Evolutionary conservation across 2,113 vertebrate genomes (phyloP), one percentile per base, ranked within the genome.

Genomic region (Odontesthes bonariensis): DNA sequence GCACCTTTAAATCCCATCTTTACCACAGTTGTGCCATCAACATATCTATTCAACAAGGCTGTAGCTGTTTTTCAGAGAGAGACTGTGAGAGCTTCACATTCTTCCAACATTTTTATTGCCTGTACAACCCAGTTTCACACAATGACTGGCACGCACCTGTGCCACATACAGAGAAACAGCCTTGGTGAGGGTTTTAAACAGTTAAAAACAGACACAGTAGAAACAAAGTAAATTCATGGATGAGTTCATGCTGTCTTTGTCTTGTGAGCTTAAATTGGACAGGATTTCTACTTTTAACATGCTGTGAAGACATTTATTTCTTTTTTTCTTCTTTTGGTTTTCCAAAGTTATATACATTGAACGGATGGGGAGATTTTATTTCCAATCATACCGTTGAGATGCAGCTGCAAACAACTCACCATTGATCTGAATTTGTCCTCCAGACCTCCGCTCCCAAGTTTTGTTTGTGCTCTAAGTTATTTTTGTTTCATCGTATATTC

Each of bases 131-230:
- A 64, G 73, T 57, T 66, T 70, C 31, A 35, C 58, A 61, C 53
- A 67, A 51, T 55, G 67, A 73, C 75, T 11, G 46, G 22, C 23
- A 17, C n/a, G 49, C 84, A 86, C 73, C 78, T 85, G 67, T 49
- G 75, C 73, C 51, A 7, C n/a, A n/a, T 71, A 69, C 52, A 81
- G 79, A 75, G 72, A 81, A 73, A 69, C 68, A 77, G 79, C 79
- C 77, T 79, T n/a, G 53, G 49, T 35, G 40, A 72, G 55, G 40
- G 69, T 71, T 85, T 73, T 52, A 83, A 82, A 66, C 27, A 27
- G 27, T 27, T 27, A 27, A 1, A 27, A 38, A 38, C 35, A 38
- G 35, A 38, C 6, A 38, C 7, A 38, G 35, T 1, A 38, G 35
- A 38, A 38, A 5, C 35, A 27, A 23, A 47, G 19, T 1, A 33